Base-by-base conservation (phyloP, 92 coral and sea anemone genomes). In the Muricea muricata region DNA sequence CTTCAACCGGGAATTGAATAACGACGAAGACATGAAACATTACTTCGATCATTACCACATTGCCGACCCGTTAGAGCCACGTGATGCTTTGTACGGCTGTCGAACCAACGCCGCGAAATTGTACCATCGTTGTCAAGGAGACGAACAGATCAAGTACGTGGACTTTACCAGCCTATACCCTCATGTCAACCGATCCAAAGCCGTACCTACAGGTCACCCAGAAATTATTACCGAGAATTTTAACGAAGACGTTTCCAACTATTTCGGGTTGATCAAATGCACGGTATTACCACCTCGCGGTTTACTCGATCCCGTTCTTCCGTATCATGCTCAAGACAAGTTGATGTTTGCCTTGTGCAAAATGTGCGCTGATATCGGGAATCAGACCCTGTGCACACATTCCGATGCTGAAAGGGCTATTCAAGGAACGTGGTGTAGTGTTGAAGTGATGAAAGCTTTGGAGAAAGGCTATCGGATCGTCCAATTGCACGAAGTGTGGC, bases 271-370 rank as follows among this genome's bases (percentile, higher is more conserved):
- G 37, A 72, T 86, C 26, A 89, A 92, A 48, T 86, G 90, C 61
- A 72, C 80, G 0, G 87, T 92, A 57, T 66, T 89, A 13, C 91
- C 92, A 0, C 92, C 92, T 0, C 84, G 87, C 3, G 80, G 82
- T 39, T 69, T 89, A 31, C 86, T 47, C 46, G 90, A 89, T 34
- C 94, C 94, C 15, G 86, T 91, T 10, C 74, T 91, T 0, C 94
- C 94, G 13, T 72, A 65, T 41, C 26, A 28, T 7, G 18, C 30
- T 50, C 33, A 13, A 73, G 45, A 80, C 68, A 17, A 88, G 84
- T 41, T 78, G 88, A 29, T 76, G 77, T 81, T 91, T 80, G 73
- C 85, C 92, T 25, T 52, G 4, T 52, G 60, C 60, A 52, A 20
- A 17, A 9, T 18, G 21, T 52, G 60, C 20, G n/a, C 87, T 87